Conservation (phyloP, 2,797 vertebrate species). For the Premnoplex brunnescens region DNA sequence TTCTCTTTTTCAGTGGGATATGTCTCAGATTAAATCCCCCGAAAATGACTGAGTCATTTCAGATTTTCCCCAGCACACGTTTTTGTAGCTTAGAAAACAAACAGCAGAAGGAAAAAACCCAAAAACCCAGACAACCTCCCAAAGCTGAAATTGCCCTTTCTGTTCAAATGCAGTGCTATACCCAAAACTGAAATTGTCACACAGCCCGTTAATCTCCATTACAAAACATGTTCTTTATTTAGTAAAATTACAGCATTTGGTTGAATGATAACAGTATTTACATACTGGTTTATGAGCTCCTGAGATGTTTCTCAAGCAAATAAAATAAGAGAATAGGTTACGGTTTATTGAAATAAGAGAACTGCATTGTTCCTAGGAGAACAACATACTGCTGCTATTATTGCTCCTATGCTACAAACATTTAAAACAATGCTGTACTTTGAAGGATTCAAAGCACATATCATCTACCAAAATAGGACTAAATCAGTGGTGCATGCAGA, state of each 20-base stretch:
- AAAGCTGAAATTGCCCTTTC: conserved; percentile 36
- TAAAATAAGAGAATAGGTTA: conserved; percentile 59
- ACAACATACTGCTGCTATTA: conserved; percentile 13
- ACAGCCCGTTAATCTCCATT: conserved; percentile 43
- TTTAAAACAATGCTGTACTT: conserved; percentile 37
- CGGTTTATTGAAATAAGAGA: conserved; percentile 51
- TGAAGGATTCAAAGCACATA: conserved; percentile 20
- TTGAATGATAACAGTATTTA: conserved; percentile 60
- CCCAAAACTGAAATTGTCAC: conserved; percentile 35
- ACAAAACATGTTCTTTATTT: conserved; percentile 63
- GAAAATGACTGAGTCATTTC: neutral
- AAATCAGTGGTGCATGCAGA: neutral
- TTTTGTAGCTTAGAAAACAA: conserved; percentile 19
- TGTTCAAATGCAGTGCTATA: neutral
- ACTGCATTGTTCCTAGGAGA: conserved; percentile 32
- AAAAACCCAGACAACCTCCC: neutral
- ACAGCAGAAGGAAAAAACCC: neutral
- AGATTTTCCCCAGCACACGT: neutral
- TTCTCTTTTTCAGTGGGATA: neutral
- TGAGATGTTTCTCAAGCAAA: conserved; percentile 55
- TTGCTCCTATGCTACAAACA: conserved; percentile 17
- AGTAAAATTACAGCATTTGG: conserved; percentile 55
- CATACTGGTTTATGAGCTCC: conserved; percentile 57
- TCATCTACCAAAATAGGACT: neutral
- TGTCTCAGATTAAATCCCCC: neutral